A percentile compares a stretch with the other conserved stretches of the same genome.
Conservation (phyloP, 2,888 invertebrate genomes). For the Synergus umbraculus region DNA sequence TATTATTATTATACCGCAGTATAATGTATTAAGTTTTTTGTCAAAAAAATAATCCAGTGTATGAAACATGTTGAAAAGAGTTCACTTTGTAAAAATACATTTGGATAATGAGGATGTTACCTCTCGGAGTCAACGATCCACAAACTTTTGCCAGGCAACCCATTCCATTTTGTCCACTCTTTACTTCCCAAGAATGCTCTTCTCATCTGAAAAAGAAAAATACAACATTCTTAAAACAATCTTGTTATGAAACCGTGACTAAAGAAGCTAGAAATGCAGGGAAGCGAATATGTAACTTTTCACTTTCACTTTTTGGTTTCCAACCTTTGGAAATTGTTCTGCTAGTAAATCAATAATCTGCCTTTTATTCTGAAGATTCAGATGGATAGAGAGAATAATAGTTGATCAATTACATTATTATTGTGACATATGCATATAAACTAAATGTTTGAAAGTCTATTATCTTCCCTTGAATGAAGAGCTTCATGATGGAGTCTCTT, state of each 20-base stretch:
- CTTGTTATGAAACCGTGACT: too few species aligned
- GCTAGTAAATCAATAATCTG: too few species aligned
- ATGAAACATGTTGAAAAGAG: neutral
- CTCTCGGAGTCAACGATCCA: neutral
- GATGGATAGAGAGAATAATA: too few species aligned
- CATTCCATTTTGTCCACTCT: slow-evolving; percentile 14
- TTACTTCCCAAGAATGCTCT: neutral
- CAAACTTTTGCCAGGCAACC: slow-evolving; percentile 26
- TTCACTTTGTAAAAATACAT: slow-evolving; percentile 9
- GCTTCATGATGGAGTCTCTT: slow-evolving; percentile 45
- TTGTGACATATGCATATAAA: neutral
- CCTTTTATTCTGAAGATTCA: neutral
- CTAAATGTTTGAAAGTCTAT: neutral
- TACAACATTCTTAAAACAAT: too few species aligned
- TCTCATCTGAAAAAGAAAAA: neutral
- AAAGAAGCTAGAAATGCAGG: too few species aligned
- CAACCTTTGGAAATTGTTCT: too few species aligned
- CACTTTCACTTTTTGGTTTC: too few species aligned
- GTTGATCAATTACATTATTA: neutral
- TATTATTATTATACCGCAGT: neutral
- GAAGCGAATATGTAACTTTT: too few species aligned
- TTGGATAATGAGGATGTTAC: slow-evolving; percentile 33
- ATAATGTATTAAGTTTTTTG: neutral
- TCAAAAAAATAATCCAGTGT: neutral
- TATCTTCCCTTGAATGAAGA: neutral